Percentiles rank a stretch among this genome's conserved stretches.
These are phyloP conservation scores for Gasterosteus aculeatus DNA, from an alignment of 2,113 vertebrate species.

Conservation along the genomic window DNA sequence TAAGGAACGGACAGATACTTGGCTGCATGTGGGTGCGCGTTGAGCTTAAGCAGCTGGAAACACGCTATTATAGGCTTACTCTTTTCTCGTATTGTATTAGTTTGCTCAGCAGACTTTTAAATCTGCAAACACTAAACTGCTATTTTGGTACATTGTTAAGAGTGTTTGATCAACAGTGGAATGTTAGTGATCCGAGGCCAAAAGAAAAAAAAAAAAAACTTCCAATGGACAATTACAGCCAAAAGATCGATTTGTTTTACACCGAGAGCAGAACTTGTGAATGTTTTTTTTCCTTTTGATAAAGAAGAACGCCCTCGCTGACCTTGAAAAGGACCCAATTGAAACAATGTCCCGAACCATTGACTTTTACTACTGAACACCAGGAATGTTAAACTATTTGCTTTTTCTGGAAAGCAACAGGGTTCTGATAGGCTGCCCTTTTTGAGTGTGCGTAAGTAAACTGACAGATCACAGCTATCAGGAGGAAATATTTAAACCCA, in stretches of 20 bases:
- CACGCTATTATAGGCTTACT: not conserved
- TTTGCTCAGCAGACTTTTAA: conserved; percentile 4
- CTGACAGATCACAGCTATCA: not conserved
- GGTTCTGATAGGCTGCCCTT: conserved; percentile 12
- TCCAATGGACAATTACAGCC: not conserved
- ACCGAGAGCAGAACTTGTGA: not conserved
- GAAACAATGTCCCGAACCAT: conserved; percentile 23
- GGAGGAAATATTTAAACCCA: not conserved
- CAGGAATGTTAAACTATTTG: conserved; percentile 37
- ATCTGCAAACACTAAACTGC: not conserved
- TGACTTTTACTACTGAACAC: conserved; percentile 47
- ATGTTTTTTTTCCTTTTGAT: not conserved
- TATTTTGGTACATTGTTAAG: conserved; percentile 3
- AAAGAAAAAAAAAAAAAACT: not conserved
- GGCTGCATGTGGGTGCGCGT: not conserved
- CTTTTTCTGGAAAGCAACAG: conserved; percentile 7
- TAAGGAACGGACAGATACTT: not conserved
- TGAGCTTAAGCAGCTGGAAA: not conserved
- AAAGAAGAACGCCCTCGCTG: conserved; percentile 20
- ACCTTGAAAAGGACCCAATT: conserved; percentile 25
- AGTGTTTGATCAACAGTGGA: conserved; percentile 3
- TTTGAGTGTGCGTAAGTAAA: not conserved
- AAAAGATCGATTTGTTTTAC: not conserved
- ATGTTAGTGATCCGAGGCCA: not conserved
- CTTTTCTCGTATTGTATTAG: not conserved